Conservation (phyloP, 2,113 vertebrate genomes). For the Aegypius monachus region DNA sequence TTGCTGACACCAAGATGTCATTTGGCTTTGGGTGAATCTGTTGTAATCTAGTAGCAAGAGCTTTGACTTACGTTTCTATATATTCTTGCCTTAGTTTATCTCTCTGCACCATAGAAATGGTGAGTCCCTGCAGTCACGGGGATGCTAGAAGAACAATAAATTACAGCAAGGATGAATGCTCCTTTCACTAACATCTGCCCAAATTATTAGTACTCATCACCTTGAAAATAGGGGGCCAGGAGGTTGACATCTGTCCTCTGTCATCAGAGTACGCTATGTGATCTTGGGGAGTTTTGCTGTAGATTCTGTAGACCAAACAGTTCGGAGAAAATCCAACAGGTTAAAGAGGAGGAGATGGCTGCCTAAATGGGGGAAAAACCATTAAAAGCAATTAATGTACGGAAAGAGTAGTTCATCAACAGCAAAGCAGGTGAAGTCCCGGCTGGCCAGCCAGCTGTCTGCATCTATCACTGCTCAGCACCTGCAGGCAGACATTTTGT, state of each 20-base stretch:
- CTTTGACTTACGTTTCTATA: neutral
- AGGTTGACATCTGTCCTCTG: neutral
- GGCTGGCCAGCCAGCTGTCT: constrained; percentile 24
- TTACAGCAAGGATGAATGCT: neutral
- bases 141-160: neutral
- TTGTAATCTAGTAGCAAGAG: neutral
- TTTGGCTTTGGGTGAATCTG: neutral
- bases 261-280: neutral
- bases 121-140: neutral
- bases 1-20: neutral
- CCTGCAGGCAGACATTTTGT: constrained; percentile 25
- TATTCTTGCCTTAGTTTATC: neutral
- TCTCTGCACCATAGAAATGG: neutral
- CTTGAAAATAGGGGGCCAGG: neutral
- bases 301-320: neutral
- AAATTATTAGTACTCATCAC: neutral
- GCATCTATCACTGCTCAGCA: constrained; percentile 24
- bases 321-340: neutral
- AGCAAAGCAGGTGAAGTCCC: constrained; percentile 27
- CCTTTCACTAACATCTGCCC: neutral
- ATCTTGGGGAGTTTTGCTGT: neutral
- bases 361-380: neutral
- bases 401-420: constrained; percentile 17
- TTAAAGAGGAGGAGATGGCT: neutral
- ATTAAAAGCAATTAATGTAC: constrained; percentile 19